Evolutionary conservation across 64 coral and sea anemone species (phyloP).

Genomic region (Montipora foliosa): DNA sequence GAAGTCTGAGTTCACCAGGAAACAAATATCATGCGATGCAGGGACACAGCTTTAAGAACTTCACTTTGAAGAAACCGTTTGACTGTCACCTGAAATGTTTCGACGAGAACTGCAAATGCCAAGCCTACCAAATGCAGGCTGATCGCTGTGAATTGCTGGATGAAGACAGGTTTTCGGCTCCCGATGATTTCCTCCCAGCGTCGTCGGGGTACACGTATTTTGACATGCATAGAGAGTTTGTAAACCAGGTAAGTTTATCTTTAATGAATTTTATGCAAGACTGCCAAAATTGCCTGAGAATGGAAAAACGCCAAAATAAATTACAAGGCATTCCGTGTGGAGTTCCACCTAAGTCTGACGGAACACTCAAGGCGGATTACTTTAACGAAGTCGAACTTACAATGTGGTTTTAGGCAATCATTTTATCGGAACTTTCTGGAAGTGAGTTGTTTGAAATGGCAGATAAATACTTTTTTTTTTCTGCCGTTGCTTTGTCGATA

Average conservation of each 20-base stretch:
- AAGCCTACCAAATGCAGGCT: no score
- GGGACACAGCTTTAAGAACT: conserved; percentile 7
- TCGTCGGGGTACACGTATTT: conserved; percentile 17
- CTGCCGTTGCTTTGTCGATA: no score
- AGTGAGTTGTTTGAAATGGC: no score
- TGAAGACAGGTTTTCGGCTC: conserved; percentile 46
- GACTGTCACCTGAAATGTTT: conserved; percentile 8
- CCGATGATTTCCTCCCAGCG: background rate
- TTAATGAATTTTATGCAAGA: background rate
- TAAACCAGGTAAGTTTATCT: background rate
- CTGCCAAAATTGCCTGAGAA: no score
- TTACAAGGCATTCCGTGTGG: no score
- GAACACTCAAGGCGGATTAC: no score
- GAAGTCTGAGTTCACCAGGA: background rate
- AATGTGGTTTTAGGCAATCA: no score
- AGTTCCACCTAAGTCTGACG: no score
- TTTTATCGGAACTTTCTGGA: no score
- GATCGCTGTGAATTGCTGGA: background rate
- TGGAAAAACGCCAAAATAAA: no score
- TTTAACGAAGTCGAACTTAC: no score
- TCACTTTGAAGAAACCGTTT: background rate
- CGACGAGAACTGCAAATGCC: background rate
- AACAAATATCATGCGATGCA: background rate
- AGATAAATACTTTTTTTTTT: no score
- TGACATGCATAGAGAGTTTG: conserved; percentile 33